phyloP scores from a whole-genome alignment of 2,888 invertebrate genomes.

The Xylota sylvarum region DNA sequence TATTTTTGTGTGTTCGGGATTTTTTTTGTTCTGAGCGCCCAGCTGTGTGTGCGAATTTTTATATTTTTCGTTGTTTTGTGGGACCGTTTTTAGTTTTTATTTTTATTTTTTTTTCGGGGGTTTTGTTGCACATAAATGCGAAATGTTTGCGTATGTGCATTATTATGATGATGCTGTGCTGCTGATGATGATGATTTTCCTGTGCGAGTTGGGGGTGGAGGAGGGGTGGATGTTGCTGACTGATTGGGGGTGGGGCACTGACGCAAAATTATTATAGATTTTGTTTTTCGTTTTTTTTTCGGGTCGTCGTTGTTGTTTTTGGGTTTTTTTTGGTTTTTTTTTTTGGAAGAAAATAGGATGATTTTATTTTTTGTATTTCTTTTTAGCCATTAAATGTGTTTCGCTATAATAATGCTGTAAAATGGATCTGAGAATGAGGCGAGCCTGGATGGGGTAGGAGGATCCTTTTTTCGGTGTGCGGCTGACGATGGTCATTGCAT shows the following conservation, averaged over 20 bases:
- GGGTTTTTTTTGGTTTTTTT: no score
- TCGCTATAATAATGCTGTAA: constrained; percentile 75
- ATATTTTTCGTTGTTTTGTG: constrained; percentile 77
- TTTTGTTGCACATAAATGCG: constrained; percentile 79
- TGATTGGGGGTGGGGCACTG: constrained; percentile 34
- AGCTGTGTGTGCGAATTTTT: constrained; percentile 76
- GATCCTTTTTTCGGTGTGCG: constrained; percentile 24
- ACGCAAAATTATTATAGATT: constrained; percentile 72
- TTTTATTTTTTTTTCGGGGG: constrained; percentile 65
- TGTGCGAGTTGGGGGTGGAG: constrained; percentile 6
- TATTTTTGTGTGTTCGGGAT: constrained; percentile 80
- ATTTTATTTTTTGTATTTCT: constrained; percentile 55
- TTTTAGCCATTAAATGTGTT: constrained; percentile 75
- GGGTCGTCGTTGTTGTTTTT: constrained; percentile 71
- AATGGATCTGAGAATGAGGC: constrained; percentile 61
- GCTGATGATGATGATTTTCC: constrained; percentile 41
- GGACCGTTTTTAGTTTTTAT: constrained; percentile 66
- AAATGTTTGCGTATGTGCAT: constrained; percentile 83
- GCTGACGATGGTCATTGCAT: constrained; percentile 69
- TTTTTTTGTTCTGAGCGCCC: constrained; percentile 65
- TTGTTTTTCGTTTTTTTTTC: constrained; percentile 67
- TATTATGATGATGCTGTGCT: constrained; percentile 79
- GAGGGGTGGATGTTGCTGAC: constrained; percentile 35
- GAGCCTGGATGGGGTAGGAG: constrained; percentile 3
- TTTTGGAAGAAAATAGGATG: constrained; percentile 72